Evolutionary conservation across 2,888 invertebrate species (phyloP), one percentile per base, ranked within the genome.

Genomic region (Acrobasis suavella): DNA sequence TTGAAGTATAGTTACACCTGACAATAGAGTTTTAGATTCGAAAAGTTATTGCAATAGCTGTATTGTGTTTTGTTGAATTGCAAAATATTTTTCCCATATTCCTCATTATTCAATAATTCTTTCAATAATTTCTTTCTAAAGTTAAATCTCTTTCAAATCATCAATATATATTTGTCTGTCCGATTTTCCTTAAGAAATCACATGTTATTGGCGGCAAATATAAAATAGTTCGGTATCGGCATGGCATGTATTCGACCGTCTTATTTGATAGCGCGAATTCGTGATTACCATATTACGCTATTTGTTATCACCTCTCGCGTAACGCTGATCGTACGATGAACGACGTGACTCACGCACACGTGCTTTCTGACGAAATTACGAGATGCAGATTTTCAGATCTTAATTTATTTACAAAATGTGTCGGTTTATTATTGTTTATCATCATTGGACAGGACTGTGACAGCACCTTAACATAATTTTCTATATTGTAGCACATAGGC

Each of bases 261-360:
- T 56, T 56, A 56, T 56, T 56, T 56, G 56, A 56, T 42, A 56
- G 17, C 56, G 22, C 9, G 15, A 56, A 56, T 56, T 56, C 56
- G 39, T 56, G 56, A 56, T 56, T 39, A 55, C 14, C 55, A 55
- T 52, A 52, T 52, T 39, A 56, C 56, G 56, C 17, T 38, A 56
- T 56, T 56, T 42, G 17, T 56, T 56, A 56, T 56, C 56, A 56
- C 56, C 42, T 16, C 39, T 56, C 17, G 56, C 39, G 56, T 56
- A 56, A 46, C 46, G 6, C 46, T n/a, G 39, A 9, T 16, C 12
- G 39, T 16, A 17, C 42, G 56, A 56, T 14, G 39, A 15, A 15
- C 16, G 7, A 54, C 38, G 37, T 54, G 38, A 54, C 17, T 51
- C 51, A 51, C 17, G 17, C 12, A 51, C 32, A 32, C 14, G 32